These are phyloP conservation scores for Uropetala carovei DNA, from an alignment of 2,888 invertebrate genomes.

Conservation along the genomic window DNA sequence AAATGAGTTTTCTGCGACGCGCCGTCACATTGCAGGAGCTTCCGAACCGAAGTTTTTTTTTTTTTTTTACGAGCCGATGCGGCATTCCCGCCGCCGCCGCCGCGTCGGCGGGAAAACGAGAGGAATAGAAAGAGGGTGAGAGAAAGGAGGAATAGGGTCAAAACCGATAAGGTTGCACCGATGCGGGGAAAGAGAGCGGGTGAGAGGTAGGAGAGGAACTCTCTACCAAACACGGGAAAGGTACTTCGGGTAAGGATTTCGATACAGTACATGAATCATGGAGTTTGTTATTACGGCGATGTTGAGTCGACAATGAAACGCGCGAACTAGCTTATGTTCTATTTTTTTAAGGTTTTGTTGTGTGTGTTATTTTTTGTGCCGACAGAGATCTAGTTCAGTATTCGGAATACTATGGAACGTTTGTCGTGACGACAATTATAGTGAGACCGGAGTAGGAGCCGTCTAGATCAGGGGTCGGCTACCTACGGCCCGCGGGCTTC, in stretches of 20 bases:
- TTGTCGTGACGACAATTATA: too few species aligned
- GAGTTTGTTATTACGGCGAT: background rate
- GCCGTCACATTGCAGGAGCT: conserved; percentile 18
- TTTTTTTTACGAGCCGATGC: conserved; percentile 33
- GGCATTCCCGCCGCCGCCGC: background rate
- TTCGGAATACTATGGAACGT: too few species aligned
- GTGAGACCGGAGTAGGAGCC: too few species aligned
- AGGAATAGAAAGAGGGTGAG: background rate
- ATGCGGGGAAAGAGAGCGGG: background rate
- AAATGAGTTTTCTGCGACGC: conserved; percentile 33
- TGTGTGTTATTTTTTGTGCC: too few species aligned
- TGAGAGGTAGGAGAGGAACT: background rate
- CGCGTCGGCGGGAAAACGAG: background rate
- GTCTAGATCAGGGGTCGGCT: too few species aligned
- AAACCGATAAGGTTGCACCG: conserved; percentile 25
- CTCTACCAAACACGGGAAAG: background rate
- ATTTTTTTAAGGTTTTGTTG: too few species aligned
- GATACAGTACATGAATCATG: background rate
- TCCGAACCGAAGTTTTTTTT: conserved; percentile 30
- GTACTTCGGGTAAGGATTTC: background rate
- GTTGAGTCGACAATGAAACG: background rate
- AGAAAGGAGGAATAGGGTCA: background rate
- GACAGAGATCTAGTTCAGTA: too few species aligned
- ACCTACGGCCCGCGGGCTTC: too few species aligned
- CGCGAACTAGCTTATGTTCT: too few species aligned